Percentiles rank a stretch among this genome's conserved stretches.
Conservation (phyloP, 2,113 vertebrate genomes). For the Saguinus imperator region DNA sequence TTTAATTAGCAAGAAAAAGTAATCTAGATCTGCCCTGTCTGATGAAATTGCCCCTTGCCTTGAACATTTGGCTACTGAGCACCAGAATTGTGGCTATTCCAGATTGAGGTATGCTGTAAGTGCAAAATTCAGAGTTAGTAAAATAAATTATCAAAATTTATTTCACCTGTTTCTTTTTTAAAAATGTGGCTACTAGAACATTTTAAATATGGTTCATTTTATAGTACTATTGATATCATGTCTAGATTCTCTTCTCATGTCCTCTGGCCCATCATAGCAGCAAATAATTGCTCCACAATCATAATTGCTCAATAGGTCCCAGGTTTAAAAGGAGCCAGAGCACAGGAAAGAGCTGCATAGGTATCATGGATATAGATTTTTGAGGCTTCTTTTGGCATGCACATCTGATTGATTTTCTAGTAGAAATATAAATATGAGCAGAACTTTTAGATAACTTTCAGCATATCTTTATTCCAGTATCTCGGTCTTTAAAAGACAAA, state of each 20-base stretch:
- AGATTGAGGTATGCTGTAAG: not conserved
- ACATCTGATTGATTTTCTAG: not conserved
- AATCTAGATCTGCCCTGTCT: not conserved
- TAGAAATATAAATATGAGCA: constrained; percentile 4
- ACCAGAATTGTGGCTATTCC: not conserved
- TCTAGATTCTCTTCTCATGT: not conserved
- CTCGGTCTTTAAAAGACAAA: constrained; percentile 33
- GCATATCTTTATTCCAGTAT: not conserved
- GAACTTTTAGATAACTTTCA: not conserved
- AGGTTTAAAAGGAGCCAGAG: not conserved
- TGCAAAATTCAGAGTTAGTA: not conserved
- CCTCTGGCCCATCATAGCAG: not conserved
- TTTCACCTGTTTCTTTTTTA: not conserved
- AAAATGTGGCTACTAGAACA: not conserved
- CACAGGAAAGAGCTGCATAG: not conserved
- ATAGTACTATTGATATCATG: not conserved
- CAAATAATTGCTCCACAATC: not conserved
- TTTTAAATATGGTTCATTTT: not conserved
- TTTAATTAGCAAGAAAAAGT: not conserved
- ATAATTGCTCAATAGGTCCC: not conserved
- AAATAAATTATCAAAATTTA: not conserved
- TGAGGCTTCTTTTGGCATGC: not conserved
- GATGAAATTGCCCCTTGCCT: not conserved
- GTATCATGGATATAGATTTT: not conserved
- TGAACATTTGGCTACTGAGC: not conserved